These are phyloP conservation scores for Mantis religiosa DNA, from an alignment of 2,888 invertebrate genomes.

Conservation along the genomic window DNA sequence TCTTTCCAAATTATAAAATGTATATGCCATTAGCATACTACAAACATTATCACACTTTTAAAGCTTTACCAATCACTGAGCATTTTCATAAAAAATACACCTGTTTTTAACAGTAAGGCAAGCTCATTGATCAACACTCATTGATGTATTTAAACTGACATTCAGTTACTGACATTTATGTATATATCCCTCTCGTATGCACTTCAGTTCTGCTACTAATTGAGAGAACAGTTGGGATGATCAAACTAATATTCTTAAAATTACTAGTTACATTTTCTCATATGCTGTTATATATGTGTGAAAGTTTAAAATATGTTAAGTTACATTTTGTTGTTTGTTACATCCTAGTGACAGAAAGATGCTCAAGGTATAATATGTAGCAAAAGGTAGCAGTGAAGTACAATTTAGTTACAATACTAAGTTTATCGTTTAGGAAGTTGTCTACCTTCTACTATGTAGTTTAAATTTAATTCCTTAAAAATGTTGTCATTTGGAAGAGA, in stretches of 20 bases:
- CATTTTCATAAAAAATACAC: not conserved
- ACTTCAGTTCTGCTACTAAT: not conserved
- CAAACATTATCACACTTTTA: not conserved
- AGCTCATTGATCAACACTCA: not conserved
- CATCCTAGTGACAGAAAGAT: not conserved
- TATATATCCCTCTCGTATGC: not conserved
- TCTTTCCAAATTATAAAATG: not conserved
- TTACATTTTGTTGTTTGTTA: not conserved
- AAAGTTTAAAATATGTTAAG: not conserved
- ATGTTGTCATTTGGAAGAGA: not conserved
- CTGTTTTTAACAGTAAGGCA: not conserved
- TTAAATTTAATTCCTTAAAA: not conserved
- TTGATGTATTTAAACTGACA: not conserved
- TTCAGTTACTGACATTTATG: not conserved
- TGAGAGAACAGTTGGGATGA: not conserved
- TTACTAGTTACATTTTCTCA: not conserved
- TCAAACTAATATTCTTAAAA: not conserved
- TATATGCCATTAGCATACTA: not conserved
- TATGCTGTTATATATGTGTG: not conserved
- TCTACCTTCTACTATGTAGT: not conserved
- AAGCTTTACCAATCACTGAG: not conserved
- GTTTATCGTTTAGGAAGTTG: not conserved
- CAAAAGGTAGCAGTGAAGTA: not conserved
- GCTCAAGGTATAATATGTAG: not conserved
- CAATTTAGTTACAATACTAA: not conserved